Evolutionary conservation across 2,113 vertebrate genomes (phyloP), one percentile per base, ranked within the genome.

Genomic region (Ascaphus truei): DNA sequence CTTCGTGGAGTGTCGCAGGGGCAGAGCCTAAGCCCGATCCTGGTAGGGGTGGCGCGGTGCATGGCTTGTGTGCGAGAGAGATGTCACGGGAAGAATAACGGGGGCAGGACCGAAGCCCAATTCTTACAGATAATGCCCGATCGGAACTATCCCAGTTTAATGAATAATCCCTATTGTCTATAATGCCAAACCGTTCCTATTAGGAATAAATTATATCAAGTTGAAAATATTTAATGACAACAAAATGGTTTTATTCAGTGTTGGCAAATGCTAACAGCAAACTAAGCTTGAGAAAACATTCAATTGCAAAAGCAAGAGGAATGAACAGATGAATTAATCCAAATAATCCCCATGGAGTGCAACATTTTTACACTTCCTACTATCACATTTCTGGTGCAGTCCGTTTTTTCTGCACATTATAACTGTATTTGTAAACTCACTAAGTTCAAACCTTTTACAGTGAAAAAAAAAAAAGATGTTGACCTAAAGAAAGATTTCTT

Each of bases 321-420:
- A 53, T 53, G 51, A 53, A 53, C 51, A 53, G 51, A 53, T 53
- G 51, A 53, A 53, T 29, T 30, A 29, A 53, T 53, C 27, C 29
- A n/a, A n/a, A 27, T 53, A 53, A 53, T 53, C 51, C 51, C 51
- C 51, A 30, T 53, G 27, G 25, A 7, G 7, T 53, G 51, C 51
- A 29, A 53, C 51, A 53, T 53, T 53, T 51, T 53, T 53, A 53
- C 13, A 53, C 51, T 30, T 53, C 48, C 51, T 53, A 53, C 25
- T 53, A 53, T 53, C 48, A 30, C 51, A 53, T 53, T 51, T 26
- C 51, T n/a, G 29, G 4, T 30, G 51, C 51, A n/a, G 25, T 53
- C 23, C 3, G 30, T 30, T 53, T 53, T 53, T 26, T 23, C 47
- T 50, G 4, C 30, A 53, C 5, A 30, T 30, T 15, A 30, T 12